Conservation (phyloP, 1,140 invertebrate species). For the Cydia pomonella region DNA sequence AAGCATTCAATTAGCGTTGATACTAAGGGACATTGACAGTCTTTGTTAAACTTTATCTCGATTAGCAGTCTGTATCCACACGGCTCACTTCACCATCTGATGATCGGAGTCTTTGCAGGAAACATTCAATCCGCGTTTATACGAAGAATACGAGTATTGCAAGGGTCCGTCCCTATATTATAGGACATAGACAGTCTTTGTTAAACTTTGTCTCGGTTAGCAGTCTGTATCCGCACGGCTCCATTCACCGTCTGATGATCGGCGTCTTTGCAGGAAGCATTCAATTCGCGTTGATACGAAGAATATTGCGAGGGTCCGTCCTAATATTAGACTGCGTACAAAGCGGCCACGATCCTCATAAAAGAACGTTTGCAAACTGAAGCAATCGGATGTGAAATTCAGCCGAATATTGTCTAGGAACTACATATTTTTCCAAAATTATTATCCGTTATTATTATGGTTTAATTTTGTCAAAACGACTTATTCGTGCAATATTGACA, state of each 20-base stretch:
- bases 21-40: too few relatives aligned
- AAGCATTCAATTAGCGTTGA: too few relatives aligned
- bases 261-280: not conserved
- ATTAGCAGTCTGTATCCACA: not conserved
- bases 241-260: not conserved
- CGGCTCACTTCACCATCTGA: not conserved
- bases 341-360: not conserved
- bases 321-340: not conserved
- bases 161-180: not conserved
- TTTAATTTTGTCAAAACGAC: too few relatives aligned
- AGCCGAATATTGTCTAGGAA: too few relatives aligned
- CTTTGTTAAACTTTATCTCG: too few relatives aligned
- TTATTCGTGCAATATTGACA: not conserved
- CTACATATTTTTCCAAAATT: too few relatives aligned
- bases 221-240: not conserved
- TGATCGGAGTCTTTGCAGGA: conserved; percentile 15
- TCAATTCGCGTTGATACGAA: conserved; percentile 19
- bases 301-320: conserved; percentile 10
- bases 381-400: too few relatives aligned
- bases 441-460: too few relatives aligned
- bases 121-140: conserved; percentile 21
- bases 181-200: too few relatives aligned
- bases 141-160: conserved; percentile 8
- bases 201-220: not conserved
- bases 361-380: not conserved